Conservation (phyloP, 2,113 vertebrate species). For the Pseudonaja textilis region DNA sequence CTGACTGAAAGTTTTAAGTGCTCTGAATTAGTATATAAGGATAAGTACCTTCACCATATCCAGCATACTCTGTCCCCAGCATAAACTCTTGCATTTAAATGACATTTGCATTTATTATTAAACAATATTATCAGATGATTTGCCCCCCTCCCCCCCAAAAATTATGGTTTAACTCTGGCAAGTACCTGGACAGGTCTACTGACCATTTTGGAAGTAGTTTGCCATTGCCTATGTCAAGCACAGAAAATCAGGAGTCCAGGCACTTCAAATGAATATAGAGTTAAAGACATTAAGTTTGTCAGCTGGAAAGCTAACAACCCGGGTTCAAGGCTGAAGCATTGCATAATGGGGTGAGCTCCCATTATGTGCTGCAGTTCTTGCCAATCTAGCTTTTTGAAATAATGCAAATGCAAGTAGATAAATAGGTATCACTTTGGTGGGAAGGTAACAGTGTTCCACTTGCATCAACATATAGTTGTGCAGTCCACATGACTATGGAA, state of each 20-base stretch:
- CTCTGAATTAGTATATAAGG: background rate
- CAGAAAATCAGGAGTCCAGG: background rate
- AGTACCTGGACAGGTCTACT: background rate
- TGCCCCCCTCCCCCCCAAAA: background rate
- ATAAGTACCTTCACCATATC: background rate
- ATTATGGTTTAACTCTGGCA: background rate
- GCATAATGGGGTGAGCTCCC: background rate
- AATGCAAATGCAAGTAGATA: background rate
- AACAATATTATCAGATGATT: background rate
- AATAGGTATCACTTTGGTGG: background rate
- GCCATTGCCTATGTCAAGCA: background rate
- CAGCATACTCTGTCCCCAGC: background rate
- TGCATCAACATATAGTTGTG: background rate
- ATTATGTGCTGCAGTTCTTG: background rate
- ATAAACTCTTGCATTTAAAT: background rate
- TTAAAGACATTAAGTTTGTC: background rate
- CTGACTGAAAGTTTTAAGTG: background rate
- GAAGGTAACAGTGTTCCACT: background rate
- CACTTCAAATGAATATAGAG: background rate
- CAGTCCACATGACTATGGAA: background rate
- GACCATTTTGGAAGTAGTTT: background rate
- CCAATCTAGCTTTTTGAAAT: background rate
- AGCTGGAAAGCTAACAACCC: background rate
- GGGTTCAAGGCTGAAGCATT: too few relatives aligned
- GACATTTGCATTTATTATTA: background rate